Evolutionary conservation across 2,797 vertebrate genomes (phyloP).

Genomic region (Hapalemur alaotrensis): DNA sequence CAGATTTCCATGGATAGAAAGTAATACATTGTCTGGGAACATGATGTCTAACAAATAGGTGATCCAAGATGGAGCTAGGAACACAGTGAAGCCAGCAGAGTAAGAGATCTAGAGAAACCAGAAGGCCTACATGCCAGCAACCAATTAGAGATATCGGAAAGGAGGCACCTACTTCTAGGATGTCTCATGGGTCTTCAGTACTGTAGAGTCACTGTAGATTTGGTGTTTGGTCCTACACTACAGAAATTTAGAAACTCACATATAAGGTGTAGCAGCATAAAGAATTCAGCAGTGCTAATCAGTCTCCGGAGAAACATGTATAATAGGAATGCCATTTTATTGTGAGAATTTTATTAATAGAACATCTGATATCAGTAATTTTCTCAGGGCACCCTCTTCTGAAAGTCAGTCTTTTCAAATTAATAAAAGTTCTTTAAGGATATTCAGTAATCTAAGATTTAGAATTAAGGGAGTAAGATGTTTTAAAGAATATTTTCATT

Average conservation of each 20-base stretch:
- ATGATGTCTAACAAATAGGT: background rate
- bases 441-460: background rate
- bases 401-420: background rate
- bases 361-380: background rate
- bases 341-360: background rate
- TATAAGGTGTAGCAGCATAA: background rate
- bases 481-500: background rate
- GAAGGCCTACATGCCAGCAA: background rate
- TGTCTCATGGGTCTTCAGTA: background rate
- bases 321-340: background rate
- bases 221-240: background rate
- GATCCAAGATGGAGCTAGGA: background rate
- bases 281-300: background rate
- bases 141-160: background rate
- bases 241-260: background rate
- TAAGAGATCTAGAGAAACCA: background rate
- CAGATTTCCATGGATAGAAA: background rate
- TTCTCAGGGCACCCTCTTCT: background rate
- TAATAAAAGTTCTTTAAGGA: background rate
- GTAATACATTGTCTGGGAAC: background rate
- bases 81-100: background rate
- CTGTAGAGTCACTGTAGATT: background rate
- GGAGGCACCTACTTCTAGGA: background rate
- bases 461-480: background rate
- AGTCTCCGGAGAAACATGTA: background rate